Evolutionary conservation across 2,113 vertebrate species (phyloP).

Genomic region (Malaclemys terrapin): DNA sequence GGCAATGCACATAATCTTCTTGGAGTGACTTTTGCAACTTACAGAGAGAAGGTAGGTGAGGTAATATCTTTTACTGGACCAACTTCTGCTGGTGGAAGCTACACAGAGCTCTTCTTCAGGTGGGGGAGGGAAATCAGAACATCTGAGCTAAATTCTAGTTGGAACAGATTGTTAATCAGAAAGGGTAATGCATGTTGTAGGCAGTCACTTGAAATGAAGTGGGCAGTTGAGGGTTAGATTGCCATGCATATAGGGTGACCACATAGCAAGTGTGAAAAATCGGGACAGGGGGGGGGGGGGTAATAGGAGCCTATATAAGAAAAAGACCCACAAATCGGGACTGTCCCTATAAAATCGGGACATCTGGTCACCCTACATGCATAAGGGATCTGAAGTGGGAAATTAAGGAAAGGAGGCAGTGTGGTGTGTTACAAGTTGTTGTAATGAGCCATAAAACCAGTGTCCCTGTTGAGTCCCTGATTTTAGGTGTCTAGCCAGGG

Average conservation of each 20-base stretch:
- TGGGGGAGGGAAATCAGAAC: too few species aligned
- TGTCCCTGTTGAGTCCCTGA: background rate
- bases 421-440: background rate
- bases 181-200: background rate
- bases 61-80: background rate
- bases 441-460: background rate
- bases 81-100: background rate
- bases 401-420: background rate
- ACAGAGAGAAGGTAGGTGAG: background rate
- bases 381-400: background rate
- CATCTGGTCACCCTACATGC: background rate
- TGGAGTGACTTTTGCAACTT: conserved; percentile 48
- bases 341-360: too few species aligned
- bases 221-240: background rate
- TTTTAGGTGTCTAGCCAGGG: background rate
- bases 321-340: too few species aligned
- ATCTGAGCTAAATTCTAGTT: background rate
- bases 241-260: background rate
- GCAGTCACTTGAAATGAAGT: background rate
- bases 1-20: conserved; percentile 3
- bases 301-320: too few species aligned
- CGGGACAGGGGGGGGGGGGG: too few species aligned
- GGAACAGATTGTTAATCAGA: background rate
- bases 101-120: background rate
- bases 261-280: too few species aligned